Base-by-base conservation (phyloP, 1,140 invertebrate genomes). In the Apis laboriosa region DNA sequence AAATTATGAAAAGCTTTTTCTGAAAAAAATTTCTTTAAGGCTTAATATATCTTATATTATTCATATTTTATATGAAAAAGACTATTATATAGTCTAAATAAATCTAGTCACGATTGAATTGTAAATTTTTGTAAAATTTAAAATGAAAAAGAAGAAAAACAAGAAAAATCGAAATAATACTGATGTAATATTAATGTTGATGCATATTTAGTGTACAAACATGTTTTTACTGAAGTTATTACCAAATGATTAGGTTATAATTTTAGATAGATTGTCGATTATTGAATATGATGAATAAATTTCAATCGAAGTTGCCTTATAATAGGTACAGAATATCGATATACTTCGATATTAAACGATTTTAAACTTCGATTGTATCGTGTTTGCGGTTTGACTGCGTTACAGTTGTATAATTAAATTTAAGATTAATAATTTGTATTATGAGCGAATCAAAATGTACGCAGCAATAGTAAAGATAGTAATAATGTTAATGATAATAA, bases 231-330 rank as follows among this genome's bases (percentile, higher is more conserved):
- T 49, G 53, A 77, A 71, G 55, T 79, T 67, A 68, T 83, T 78
- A 71, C 68, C 43, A 83, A 17, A 55, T 82, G 49, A 78, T 71
- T 73, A 84, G 49, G 58, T 84, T 72, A 80, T 71, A 58, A 71
- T 28, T 71, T 49, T 78, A 83, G 66, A 83, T 78, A 83, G 81
- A 84, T 28, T 56, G 8, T 61, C 58, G 71, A 84, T 76, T 80
- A 84, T 56, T 24, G 3, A 34, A 34, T 34, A 34, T 34, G 56
- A 78, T 13, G 17, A 34, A n/a, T 72, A 61, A 81, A 81, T 76
- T 78, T 63, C 60, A 71, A 79, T 55, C 24, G 43, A 67, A 17
- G 80, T 74, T 89, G 87, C 87, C 87, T 88, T 89, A 89, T 67
- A 51, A 86, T 86, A 84, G 73, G 80, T 85, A 87, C 24, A 68